phyloP scores from a whole-genome alignment of 2,113 vertebrate species.

The Chiloscyllium plagiosum region DNA sequence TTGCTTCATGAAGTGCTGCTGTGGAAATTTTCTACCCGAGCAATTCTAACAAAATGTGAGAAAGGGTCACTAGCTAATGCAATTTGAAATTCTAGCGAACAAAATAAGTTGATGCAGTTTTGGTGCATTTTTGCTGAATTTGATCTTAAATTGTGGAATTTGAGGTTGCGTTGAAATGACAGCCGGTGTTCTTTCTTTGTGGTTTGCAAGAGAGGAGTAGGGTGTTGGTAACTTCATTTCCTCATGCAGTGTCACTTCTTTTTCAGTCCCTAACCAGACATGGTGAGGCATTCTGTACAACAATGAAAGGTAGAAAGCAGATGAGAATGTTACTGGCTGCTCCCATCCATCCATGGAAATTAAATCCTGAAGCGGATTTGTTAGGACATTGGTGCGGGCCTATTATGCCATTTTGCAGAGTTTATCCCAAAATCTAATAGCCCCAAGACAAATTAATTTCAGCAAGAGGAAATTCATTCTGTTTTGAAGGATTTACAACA shows the following conservation, averaged over 20 bases:
- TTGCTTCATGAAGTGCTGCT: neutral
- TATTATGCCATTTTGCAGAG: neutral
- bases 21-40: neutral
- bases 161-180: neutral
- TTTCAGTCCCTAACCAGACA: neutral
- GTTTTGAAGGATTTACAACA: neutral
- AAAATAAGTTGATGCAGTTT: neutral
- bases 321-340: neutral
- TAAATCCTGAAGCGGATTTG: neutral
- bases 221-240: neutral
- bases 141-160: neutral
- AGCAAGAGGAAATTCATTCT: neutral
- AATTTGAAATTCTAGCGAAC: neutral
- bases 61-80: neutral
- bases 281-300: neutral
- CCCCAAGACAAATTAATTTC: neutral
- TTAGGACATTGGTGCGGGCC: neutral
- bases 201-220: neutral
- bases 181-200: neutral
- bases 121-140: neutral
- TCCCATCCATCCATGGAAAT: neutral
- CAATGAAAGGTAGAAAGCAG: neutral
- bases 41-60: neutral
- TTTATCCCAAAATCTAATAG: neutral
- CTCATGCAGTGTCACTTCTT: neutral